Percentiles rank a stretch among this genome's conserved stretches.
phyloP scores from a whole-genome alignment of 2,113 vertebrate genomes.

The Ivindomyrus marchei region DNA sequence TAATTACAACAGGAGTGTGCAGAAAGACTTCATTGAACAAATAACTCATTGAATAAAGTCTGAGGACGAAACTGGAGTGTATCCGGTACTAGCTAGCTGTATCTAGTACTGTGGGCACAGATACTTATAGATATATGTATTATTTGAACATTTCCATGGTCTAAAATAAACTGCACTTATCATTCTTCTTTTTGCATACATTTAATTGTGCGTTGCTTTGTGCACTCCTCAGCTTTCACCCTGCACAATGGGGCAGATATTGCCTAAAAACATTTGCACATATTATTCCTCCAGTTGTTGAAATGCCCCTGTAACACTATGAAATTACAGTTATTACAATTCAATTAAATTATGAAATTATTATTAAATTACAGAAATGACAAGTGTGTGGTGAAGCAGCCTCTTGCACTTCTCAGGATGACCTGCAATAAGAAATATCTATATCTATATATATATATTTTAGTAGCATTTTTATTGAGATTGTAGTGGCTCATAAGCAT shows the following conservation, averaged over 20 bases:
- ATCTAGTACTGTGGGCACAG: background rate
- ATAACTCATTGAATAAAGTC: background rate
- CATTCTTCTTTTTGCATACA: background rate
- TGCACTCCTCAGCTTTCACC: background rate
- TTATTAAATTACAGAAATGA: too few relatives aligned
- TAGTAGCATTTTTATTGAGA: constrained; percentile 28
- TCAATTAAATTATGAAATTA: too few relatives aligned
- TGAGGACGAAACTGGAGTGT: background rate
- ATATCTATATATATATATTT: background rate
- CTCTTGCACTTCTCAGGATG: background rate
- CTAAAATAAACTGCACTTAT: background rate
- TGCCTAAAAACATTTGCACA: background rate
- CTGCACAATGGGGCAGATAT: background rate
- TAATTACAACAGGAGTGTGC: background rate
- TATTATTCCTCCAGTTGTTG: background rate
- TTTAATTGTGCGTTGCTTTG: background rate
- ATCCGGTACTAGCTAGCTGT: background rate
- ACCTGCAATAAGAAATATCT: background rate
- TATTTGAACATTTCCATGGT: background rate
- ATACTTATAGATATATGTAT: background rate
- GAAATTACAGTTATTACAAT: background rate
- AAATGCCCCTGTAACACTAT: background rate
- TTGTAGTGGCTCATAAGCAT: background rate
- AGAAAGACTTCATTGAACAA: background rate
- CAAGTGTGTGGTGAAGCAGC: background rate